Conservation (phyloP, 2,888 invertebrate genomes). For the Macroteleia sp. region DNA sequence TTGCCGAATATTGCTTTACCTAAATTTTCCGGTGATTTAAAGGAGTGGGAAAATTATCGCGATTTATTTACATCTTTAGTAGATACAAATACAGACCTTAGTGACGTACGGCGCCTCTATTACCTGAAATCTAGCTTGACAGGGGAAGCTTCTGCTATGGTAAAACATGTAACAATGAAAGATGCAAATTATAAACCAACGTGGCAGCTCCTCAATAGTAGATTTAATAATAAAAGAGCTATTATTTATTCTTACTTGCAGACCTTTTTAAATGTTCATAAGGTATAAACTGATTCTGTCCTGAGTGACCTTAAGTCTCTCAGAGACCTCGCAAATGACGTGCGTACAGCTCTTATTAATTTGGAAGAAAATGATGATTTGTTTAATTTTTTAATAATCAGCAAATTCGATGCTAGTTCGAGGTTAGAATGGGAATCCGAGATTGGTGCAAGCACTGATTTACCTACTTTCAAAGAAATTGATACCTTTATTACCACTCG, state of each 20-base stretch:
- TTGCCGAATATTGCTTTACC: too few species aligned
- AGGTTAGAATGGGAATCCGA: neutral
- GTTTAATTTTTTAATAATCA: neutral
- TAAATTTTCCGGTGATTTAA: too few species aligned
- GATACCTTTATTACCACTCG: slow-evolving; percentile 5
- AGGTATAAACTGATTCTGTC: too few species aligned
- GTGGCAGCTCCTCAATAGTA: neutral
- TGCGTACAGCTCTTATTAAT: neutral
- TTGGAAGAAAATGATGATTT: neutral
- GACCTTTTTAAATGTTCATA: too few species aligned
- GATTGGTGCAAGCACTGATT: neutral
- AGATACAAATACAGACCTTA: neutral
- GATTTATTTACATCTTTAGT: neutral
- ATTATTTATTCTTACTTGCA: neutral
- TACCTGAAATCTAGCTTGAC: neutral
- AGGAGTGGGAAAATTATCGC: too few species aligned
- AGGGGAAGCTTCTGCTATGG: neutral
- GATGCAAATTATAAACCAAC: neutral
- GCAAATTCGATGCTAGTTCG: neutral
- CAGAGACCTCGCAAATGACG: neutral
- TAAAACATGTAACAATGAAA: neutral
- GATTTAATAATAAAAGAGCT: neutral
- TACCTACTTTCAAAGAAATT: slow-evolving; percentile 12
- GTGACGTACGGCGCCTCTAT: neutral
- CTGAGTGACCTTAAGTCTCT: neutral